A percentile compares a stretch with the other conserved stretches of the same genome.
Conservation (phyloP, 2,888 invertebrate species). For the Cataglyphis altisquamis region DNA sequence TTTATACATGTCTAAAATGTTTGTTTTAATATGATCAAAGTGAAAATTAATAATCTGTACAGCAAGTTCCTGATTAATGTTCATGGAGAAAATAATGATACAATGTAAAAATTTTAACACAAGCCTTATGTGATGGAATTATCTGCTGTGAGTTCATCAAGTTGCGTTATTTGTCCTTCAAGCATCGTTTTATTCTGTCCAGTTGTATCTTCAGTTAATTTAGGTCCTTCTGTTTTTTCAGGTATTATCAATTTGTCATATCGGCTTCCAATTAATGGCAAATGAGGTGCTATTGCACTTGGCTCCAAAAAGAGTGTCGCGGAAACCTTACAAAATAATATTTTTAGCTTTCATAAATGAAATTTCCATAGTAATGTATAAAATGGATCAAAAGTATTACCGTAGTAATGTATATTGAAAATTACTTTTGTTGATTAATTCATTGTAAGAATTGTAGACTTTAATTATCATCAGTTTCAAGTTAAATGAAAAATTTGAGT, state of each 20-base stretch:
- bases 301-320: constrained; percentile 89
- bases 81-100: neutral
- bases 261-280: constrained; percentile 88
- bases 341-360: neutral
- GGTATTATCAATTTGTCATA: constrained; percentile 86
- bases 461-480: neutral
- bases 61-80: neutral
- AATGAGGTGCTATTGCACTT: constrained; percentile 89
- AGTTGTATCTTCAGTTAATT: constrained; percentile 11
- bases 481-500: neutral
- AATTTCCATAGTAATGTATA: neutral
- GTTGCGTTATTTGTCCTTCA: neutral
- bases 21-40: neutral
- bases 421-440: neutral
- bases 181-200: constrained; percentile 10
- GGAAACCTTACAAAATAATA: constrained; percentile 86
- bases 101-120: neutral
- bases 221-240: constrained; percentile 50
- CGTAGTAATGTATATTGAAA: neutral
- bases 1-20: neutral
- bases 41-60: constrained; percentile 9
- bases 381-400: neutral
- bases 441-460: neutral
- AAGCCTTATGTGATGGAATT: constrained; percentile 65
- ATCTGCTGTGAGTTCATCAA: constrained; percentile 45